phyloP scores from a whole-genome alignment of 2,113 vertebrate species.

The Ailurus styani region DNA sequence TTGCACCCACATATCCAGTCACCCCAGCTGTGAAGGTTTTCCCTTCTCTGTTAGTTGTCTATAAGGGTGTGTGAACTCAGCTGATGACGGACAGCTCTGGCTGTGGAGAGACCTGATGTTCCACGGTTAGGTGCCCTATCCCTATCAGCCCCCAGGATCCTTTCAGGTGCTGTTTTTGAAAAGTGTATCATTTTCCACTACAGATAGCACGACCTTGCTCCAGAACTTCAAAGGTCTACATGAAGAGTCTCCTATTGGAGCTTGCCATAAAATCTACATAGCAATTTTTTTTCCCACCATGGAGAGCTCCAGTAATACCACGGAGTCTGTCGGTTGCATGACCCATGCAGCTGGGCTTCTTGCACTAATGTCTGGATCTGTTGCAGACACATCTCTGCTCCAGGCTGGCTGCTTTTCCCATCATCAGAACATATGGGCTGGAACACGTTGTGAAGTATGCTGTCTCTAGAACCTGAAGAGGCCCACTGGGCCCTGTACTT shows the following conservation, averaged over 20 bases:
- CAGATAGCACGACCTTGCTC: not conserved
- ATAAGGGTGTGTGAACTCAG: not conserved
- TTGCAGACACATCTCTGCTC: not conserved
- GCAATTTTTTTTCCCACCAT: not conserved
- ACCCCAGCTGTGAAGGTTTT: not conserved
- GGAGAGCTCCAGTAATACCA: not conserved
- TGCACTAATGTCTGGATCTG: not conserved
- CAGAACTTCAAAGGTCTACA: not conserved
- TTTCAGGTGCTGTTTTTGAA: not conserved
- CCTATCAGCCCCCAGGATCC: no score
- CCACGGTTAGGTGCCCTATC: not conserved
- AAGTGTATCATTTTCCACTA: not conserved
- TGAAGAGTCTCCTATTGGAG: not conserved
- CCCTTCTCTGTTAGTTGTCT: not conserved
- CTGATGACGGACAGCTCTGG: not conserved
- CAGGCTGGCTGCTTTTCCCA: not conserved
- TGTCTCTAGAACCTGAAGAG: not conserved
- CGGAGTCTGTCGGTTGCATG: not conserved
- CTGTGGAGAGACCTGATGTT: not conserved
- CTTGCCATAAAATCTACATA: not conserved
- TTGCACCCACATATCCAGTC: no score
- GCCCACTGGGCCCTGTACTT: not conserved
- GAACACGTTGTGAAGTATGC: not conserved
- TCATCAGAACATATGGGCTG: not conserved
- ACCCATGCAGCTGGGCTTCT: no score